These are phyloP conservation scores for Pandemis cinnamomeana DNA, from an alignment of 2,888 invertebrate genomes.

Conservation along the genomic window DNA sequence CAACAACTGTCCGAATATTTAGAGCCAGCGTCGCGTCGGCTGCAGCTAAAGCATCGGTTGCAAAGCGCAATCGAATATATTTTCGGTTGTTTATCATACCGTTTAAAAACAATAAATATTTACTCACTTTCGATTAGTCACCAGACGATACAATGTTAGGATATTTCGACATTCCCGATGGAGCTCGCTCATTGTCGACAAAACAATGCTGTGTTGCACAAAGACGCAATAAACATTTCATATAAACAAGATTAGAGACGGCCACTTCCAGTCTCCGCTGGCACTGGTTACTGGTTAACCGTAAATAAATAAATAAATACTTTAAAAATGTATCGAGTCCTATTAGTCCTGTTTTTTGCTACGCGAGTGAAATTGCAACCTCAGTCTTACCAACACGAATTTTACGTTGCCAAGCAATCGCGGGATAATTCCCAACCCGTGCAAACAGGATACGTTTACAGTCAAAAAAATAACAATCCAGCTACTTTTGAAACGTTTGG, in stretches of 20 bases:
- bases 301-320: slow-evolving; percentile 46
- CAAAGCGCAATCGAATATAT: slow-evolving; percentile 11
- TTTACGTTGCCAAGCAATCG: slow-evolving; percentile 55
- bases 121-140: slow-evolving; percentile 45
- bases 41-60: background rate
- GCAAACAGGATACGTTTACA: slow-evolving; percentile 56
- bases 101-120: slow-evolving; percentile 24
- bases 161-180: slow-evolving; percentile 64
- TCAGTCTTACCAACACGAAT: slow-evolving; percentile 54
- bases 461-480: slow-evolving; percentile 52
- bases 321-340: slow-evolving; percentile 54
- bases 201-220: slow-evolving; percentile 62
- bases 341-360: slow-evolving; percentile 59
- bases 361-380: slow-evolving; percentile 53
- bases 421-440: slow-evolving; percentile 54
- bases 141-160: slow-evolving; percentile 53
- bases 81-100: slow-evolving; percentile 24
- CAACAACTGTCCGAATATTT: background rate
- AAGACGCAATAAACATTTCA: slow-evolving; percentile 65
- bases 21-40: background rate
- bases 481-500: slow-evolving; percentile 47
- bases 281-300: slow-evolving; percentile 53
- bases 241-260: slow-evolving; percentile 67
- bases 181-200: slow-evolving; percentile 61
- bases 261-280: slow-evolving; percentile 63